Evolutionary conservation across 2,888 invertebrate genomes (phyloP), one percentile per base, ranked within the genome.

Genomic region (Cinara cedri): DNA sequence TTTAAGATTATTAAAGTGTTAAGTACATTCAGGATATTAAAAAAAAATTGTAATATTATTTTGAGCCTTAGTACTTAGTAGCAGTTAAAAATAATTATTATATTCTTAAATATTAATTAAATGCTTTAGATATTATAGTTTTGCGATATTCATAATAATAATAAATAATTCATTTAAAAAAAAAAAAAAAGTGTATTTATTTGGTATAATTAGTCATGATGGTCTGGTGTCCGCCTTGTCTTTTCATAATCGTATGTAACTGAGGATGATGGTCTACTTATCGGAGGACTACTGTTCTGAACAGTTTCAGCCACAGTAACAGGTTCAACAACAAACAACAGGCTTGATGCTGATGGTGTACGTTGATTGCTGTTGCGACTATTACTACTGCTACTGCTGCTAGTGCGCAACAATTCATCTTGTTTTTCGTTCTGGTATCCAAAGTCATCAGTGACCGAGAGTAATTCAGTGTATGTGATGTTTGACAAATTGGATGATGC

Each of bases 401-500:
- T 42, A 1, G 51, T 74, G 11, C 16, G 46, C 24, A 63, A 13
- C n/a, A 19, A 13, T 19, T 19, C 6, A 3, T 57, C 49, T n/a
- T 66, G 24, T 24, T 54, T 51, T 8, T 63, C 19, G 16, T 62
- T n/a, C 6, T 54, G 44, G 4, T 44, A 57, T 19, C n/a, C 60
- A 26, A 49, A 16, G 8, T 75, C 66, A 6, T 68, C 76, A 8
- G 57, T 66, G 8, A 21, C 82, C 14, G 84, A 83, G 46, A 83
- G 70, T 21, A 83, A 82, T 82, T 84, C 83, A 2, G 83, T 82
- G 60, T 82, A 83, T 1, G 83, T 83, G 14, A 81, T 81, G 26
- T 76, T 82, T 2, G 83, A 83, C 21, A 92, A 88, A 8, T 91
- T 91, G 1, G 89, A 88, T 81, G 91, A 90, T 1, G 90, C 87